A percentile compares a stretch with the other conserved stretches of the same genome.
phyloP scores from a whole-genome alignment of 2,797 vertebrate species.

The Acanthornis magna region DNA sequence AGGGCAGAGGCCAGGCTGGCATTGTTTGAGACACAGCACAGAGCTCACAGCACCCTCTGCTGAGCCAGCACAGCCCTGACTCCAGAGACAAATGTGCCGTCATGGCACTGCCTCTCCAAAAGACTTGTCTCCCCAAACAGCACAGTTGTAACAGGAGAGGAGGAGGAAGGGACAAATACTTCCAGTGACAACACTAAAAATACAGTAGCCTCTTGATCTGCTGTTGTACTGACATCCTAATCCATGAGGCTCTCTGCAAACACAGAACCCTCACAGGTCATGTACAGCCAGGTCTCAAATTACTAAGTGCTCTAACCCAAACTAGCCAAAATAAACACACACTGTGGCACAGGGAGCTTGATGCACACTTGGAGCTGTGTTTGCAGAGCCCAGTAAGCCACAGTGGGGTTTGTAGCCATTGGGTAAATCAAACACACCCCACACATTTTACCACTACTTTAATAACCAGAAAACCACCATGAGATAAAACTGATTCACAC shows the following conservation, averaged over 20 bases:
- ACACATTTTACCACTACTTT: neutral
- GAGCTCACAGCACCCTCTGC: constrained; percentile 53
- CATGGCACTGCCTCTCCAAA: neutral
- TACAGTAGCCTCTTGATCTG: neutral
- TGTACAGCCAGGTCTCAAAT: constrained; percentile 1
- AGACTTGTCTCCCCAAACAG: neutral
- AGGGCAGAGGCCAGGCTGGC: neutral
- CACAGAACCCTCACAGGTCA: neutral
- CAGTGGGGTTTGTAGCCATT: neutral
- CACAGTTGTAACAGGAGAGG: neutral
- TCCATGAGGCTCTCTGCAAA: neutral
- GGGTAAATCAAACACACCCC: neutral
- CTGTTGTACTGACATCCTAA: neutral
- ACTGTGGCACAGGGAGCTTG: neutral
- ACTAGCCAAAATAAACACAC: constrained; percentile 30
- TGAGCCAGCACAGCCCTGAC: constrained; percentile 8
- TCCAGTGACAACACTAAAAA: neutral
- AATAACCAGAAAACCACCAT: constrained; percentile 23
- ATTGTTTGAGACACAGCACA: neutral
- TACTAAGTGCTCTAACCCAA: neutral
- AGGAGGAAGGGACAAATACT: neutral
- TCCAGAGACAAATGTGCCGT: neutral
- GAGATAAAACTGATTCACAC: neutral
- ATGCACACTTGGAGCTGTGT: neutral
- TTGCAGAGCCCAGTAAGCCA: neutral